Conservation (phyloP, 1,140 invertebrate genomes). For the Ips nitidus region DNA sequence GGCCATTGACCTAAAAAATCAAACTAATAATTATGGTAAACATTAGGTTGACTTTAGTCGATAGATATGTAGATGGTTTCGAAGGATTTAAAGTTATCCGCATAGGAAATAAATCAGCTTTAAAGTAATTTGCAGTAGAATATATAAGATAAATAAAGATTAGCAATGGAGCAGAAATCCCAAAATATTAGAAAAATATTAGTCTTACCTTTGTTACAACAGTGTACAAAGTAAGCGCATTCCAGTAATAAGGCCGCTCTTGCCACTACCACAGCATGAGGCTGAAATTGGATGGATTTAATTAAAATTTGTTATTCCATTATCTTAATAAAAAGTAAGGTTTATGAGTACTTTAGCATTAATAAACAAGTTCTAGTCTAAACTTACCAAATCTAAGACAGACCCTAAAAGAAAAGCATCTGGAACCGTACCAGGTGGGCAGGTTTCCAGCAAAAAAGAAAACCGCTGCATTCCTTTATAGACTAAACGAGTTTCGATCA, state of each 20-base stretch:
- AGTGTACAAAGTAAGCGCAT: conserved; percentile 94
- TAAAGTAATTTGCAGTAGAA: too few species aligned
- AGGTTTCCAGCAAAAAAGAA: conserved; percentile 90
- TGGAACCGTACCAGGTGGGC: conserved; percentile 91
- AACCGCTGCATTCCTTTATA: conserved; percentile 81
- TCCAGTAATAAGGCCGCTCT: conserved; percentile 90
- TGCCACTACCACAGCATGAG: conserved; percentile 88
- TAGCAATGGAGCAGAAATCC: too few species aligned
- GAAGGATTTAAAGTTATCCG: too few species aligned
- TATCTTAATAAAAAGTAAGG: too few species aligned
- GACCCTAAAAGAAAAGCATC: conserved; percentile 96
- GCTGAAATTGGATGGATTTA: conserved; percentile 59
- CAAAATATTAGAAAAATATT: too few species aligned
- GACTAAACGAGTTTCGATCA: conserved; percentile 73
- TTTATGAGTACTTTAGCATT: too few species aligned
- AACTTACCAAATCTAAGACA: conserved; percentile 83
- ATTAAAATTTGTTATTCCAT: not conserved
- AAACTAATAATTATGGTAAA: too few species aligned
- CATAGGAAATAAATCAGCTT: too few species aligned
- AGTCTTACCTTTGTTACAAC: conserved; percentile 84
- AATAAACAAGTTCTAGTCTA: too few species aligned
- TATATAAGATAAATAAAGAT: too few species aligned
- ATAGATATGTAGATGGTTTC: too few species aligned
- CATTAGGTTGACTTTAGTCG: too few species aligned
- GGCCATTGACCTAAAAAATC: conserved; percentile 76